phyloP scores from a whole-genome alignment of 1,140 invertebrate species.

The Mylabris phalerata region DNA sequence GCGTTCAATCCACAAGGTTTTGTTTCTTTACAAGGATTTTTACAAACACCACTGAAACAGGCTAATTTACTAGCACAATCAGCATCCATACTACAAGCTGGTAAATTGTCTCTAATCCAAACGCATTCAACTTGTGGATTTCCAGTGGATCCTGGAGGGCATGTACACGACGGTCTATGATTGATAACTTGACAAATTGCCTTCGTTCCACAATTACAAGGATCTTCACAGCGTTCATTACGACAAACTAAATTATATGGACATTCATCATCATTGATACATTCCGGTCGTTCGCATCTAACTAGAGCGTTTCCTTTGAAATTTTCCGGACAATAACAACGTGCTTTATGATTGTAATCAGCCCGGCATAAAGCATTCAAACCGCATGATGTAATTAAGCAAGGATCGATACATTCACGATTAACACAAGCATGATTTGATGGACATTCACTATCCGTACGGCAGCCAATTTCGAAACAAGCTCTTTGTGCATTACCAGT shows the following conservation, averaged over 20 bases:
- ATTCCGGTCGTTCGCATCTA: conserved; percentile 71
- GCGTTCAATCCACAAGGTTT: conserved; percentile 76
- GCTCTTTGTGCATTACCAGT: conserved; percentile 76
- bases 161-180: conserved; percentile 71
- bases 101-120: conserved; percentile 44
- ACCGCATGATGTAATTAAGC: conserved; percentile 74
- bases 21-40: conserved; percentile 71
- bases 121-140: conserved; percentile 64
- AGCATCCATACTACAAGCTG: conserved; percentile 71
- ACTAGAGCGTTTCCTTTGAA: conserved; percentile 70
- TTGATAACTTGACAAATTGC: conserved; percentile 70
- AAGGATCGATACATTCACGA: conserved; percentile 74
- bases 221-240: conserved; percentile 68
- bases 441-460: conserved; percentile 76
- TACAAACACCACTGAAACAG: conserved; percentile 73
- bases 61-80: conserved; percentile 79
- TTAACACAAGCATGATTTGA: conserved; percentile 77
- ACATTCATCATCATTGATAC: conserved; percentile 64
- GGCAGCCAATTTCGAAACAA: conserved; percentile 77
- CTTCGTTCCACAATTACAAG: conserved; percentile 64
- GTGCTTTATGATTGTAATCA: conserved; percentile 62
- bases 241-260: conserved; percentile 66
- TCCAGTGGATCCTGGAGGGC: conserved; percentile 74
- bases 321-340: conserved; percentile 71
- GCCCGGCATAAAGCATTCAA: conserved; percentile 68